These are phyloP conservation scores for Branchipolynoe longqiensis DNA, from an alignment of 2,888 invertebrate genomes.

Conservation along the genomic window DNA sequence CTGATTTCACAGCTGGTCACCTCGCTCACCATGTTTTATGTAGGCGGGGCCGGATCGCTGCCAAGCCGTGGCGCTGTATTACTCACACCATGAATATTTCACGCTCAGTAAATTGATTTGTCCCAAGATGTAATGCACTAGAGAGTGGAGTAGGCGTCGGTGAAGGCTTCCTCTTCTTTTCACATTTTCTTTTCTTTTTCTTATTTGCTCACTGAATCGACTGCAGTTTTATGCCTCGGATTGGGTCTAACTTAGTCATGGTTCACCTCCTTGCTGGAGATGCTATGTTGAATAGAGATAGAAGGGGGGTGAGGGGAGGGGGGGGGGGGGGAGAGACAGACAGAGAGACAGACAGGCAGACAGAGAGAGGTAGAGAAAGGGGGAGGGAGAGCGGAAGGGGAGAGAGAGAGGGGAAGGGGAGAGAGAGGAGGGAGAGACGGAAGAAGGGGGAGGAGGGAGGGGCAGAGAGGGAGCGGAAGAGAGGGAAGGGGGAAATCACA, in stretches of 20 bases:
- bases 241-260: background rate
- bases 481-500: background rate
- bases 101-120: constrained; percentile 49
- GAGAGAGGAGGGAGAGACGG: too few relatives aligned
- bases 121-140: constrained; percentile 43
- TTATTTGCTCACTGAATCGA: background rate
- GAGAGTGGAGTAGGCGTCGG: background rate
- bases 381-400: too few relatives aligned
- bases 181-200: background rate
- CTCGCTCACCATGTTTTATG: background rate
- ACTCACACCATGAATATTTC: constrained; percentile 56
- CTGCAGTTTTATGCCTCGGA: background rate
- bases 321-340: too few relatives aligned
- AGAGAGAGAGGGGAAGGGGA: too few relatives aligned
- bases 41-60: background rate
- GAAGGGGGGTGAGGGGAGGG: too few relatives aligned
- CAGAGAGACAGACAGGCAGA: too few relatives aligned
- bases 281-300: constrained; percentile 28
- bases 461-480: too few relatives aligned
- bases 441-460: too few relatives aligned
- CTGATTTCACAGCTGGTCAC: constrained; percentile 44
- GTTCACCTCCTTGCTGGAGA: background rate
- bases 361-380: too few relatives aligned
- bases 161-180: too few relatives aligned
- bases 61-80: constrained; percentile 28